These are phyloP conservation scores for Entelurus aequoreus DNA, from an alignment of 2,113 vertebrate genomes.

Conservation along the genomic window DNA sequence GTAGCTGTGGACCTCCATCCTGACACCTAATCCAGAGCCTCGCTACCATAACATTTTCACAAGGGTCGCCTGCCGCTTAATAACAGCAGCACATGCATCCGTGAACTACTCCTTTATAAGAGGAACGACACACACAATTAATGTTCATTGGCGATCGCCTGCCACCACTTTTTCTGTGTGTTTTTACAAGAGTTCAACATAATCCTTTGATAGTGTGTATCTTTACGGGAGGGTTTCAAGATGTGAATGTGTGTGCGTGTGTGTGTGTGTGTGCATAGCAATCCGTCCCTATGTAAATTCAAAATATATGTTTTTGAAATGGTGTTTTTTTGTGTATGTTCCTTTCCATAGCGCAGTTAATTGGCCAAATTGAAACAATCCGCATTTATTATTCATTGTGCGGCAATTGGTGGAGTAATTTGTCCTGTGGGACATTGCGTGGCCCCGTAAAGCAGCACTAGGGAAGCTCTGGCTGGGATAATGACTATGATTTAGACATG, in stretches of 20 bases:
- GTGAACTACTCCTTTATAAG: slow-evolving; percentile 66
- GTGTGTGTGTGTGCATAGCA: background rate
- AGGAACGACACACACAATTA: slow-evolving; percentile 63
- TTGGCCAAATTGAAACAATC: slow-evolving; percentile 67
- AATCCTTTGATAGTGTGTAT: slow-evolving; percentile 34
- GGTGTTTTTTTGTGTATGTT: background rate
- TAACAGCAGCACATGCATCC: slow-evolving; percentile 61
- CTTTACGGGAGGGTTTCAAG: slow-evolving; percentile 1
- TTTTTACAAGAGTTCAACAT: slow-evolving; percentile 46
- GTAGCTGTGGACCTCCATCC: slow-evolving; percentile 26
- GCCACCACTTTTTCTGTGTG: slow-evolving; percentile 38
- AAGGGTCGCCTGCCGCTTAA: slow-evolving; percentile 55
- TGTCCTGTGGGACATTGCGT: slow-evolving; percentile 55
- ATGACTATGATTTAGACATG: slow-evolving; percentile 55
- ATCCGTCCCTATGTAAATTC: background rate
- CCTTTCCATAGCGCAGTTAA: slow-evolving; percentile 57
- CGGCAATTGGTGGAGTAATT: slow-evolving; percentile 56
- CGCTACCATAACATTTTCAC: slow-evolving; percentile 72
- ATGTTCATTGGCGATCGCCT: slow-evolving; percentile 51
- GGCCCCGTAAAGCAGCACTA: slow-evolving; percentile 49
- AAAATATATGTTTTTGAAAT: background rate
- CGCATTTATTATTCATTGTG: slow-evolving; percentile 60
- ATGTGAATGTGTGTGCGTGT: background rate
- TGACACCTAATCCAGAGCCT: slow-evolving; percentile 63
- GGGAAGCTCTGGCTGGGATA: slow-evolving; percentile 47